Conservation (phyloP, 2,888 invertebrate species). For the Lepidonotus clava region DNA sequence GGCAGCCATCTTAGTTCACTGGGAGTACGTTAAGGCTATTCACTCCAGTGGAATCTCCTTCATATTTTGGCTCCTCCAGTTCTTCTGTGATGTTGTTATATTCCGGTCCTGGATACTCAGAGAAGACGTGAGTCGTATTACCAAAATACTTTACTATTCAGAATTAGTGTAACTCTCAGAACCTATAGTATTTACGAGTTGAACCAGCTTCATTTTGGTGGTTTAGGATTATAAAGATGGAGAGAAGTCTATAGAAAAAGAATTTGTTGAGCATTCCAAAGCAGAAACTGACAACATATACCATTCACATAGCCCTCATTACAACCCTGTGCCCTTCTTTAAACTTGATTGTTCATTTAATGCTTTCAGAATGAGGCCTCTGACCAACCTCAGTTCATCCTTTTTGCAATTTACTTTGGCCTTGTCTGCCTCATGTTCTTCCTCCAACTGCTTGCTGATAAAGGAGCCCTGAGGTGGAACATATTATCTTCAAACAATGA, state of each 20-base stretch:
- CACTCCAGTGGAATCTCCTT: conserved; percentile 6
- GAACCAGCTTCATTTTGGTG: not conserved
- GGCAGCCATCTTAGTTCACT: not conserved
- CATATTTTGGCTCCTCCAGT: not conserved
- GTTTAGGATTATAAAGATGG: not conserved
- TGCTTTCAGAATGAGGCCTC: not conserved
- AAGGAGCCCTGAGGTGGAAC: not conserved
- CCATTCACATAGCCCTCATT: too few species aligned
- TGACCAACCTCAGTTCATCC: not conserved
- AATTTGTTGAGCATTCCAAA: not conserved
- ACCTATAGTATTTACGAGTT: too few species aligned
- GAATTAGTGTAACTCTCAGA: too few species aligned
- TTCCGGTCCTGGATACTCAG: not conserved
- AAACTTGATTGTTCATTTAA: not conserved
- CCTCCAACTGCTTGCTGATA: not conserved
- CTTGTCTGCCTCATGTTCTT: conserved; percentile 22
- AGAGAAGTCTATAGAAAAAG: not conserved
- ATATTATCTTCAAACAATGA: not conserved
- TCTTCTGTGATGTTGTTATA: not conserved
- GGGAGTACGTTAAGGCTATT: not conserved
- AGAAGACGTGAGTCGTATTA: not conserved
- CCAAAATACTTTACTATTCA: too few species aligned
- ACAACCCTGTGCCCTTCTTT: too few species aligned
- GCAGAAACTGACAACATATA: too few species aligned
- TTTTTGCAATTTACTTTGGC: not conserved